phyloP scores from a whole-genome alignment of 1,140 invertebrate genomes.

The Calephelis virginiensis region DNA sequence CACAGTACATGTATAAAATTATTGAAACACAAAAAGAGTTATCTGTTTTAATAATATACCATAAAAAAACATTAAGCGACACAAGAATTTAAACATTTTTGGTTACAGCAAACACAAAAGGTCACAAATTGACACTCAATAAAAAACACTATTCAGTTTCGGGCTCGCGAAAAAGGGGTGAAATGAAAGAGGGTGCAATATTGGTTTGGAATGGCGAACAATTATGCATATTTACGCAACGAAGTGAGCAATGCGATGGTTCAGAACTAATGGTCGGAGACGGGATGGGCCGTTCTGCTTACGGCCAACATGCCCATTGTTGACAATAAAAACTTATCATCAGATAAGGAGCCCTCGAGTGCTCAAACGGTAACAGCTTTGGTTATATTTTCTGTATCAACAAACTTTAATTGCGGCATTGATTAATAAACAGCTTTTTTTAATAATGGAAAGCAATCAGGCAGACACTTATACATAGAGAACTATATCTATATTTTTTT shows the following conservation, averaged over 20 bases:
- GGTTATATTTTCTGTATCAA: background rate
- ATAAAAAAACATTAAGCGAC: background rate
- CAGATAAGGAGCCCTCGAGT: background rate
- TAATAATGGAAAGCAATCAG: no score
- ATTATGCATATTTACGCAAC: constrained; percentile 61
- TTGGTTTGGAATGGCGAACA: constrained; percentile 36
- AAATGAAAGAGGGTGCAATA: constrained; percentile 23
- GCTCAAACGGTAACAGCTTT: background rate
- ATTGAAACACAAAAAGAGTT: no score
- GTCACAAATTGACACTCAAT: constrained; percentile 32
- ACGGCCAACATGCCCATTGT: constrained; percentile 29
- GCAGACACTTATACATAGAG: no score
- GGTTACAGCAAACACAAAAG: constrained; percentile 21
- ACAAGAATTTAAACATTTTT: constrained; percentile 11
- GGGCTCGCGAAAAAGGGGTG: constrained; percentile 29
- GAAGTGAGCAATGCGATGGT: constrained; percentile 39
- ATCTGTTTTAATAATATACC: background rate
- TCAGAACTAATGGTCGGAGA: constrained; percentile 49
- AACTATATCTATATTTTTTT: no score
- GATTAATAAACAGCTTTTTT: no score
- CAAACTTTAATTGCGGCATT: background rate
- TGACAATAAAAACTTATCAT: background rate
- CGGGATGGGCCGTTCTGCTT: constrained; percentile 35
- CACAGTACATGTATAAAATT: background rate
- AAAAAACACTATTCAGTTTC: constrained; percentile 26